These are phyloP conservation scores for Nineta flava DNA, from an alignment of 2,888 invertebrate genomes.

Conservation along the genomic window DNA sequence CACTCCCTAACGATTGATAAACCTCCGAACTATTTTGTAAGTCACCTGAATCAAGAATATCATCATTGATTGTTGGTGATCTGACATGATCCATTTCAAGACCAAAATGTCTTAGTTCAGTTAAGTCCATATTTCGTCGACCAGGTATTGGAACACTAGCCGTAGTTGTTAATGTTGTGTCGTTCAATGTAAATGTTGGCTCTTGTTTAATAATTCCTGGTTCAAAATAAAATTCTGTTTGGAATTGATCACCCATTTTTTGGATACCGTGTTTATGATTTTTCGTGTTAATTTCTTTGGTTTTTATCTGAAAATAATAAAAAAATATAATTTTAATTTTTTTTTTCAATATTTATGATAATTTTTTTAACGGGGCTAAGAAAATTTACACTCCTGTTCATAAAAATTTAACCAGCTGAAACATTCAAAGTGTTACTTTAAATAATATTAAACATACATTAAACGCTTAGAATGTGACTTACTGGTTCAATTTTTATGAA, in stretches of 20 bases:
- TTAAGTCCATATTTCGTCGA: constrained; percentile 20
- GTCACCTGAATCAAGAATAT: constrained; percentile 17
- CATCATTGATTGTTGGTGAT: constrained; percentile 33
- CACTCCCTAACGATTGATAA: constrained; percentile 27
- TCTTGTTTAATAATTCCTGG: constrained; percentile 47
- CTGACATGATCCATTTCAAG: constrained; percentile 38
- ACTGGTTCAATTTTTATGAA: too few relatives aligned
- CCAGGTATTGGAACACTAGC: constrained; percentile 50
- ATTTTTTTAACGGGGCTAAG: too few relatives aligned
- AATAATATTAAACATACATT: too few relatives aligned
- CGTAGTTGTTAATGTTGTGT: constrained; percentile 27
- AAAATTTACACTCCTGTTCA: too few relatives aligned
- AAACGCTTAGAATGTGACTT: too few relatives aligned
- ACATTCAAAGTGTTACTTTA: too few relatives aligned
- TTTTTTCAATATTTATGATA: too few relatives aligned
- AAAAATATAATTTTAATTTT: too few relatives aligned
- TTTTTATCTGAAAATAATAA: too few relatives aligned
- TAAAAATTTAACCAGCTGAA: too few relatives aligned
- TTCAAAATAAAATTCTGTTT: constrained; percentile 45
- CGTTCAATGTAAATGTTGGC: constrained; percentile 26
- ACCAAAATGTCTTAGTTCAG: constrained; percentile 31
- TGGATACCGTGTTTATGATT: neutral
- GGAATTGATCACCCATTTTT: constrained; percentile 44
- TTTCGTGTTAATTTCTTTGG: too few relatives aligned
- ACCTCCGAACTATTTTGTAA: constrained; percentile 23